These are phyloP conservation scores for Empidonax alnorum DNA, from an alignment of 2,113 vertebrate genomes.

Conservation along the genomic window DNA sequence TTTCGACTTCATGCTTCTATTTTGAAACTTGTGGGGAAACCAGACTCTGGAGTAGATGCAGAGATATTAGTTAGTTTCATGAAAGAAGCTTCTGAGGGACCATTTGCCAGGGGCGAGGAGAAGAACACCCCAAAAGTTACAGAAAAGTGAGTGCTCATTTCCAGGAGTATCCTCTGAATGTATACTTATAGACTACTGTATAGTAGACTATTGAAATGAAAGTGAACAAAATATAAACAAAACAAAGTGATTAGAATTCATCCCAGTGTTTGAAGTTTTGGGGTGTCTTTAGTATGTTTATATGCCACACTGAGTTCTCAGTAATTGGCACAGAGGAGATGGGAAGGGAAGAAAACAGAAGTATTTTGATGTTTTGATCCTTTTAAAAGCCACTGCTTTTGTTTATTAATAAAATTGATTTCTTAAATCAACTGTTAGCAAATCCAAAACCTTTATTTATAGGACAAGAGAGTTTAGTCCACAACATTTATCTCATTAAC, in stretches of 20 bases:
- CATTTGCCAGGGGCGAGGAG: slow-evolving; percentile 95
- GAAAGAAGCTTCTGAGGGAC: slow-evolving; percentile 90
- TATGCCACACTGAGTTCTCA: neutral
- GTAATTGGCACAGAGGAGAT: neutral
- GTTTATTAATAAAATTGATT: neutral
- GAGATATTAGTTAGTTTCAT: slow-evolving; percentile 88
- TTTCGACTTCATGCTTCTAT: slow-evolving; percentile 93
- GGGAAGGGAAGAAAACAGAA: neutral
- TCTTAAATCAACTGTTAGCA: neutral
- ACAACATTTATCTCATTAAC: neutral
- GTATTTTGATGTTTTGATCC: neutral
- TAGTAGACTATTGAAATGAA: neutral
- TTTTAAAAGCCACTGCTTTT: neutral
- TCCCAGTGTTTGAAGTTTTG: neutral
- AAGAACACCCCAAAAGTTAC: slow-evolving; percentile 91
- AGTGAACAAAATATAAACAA: neutral
- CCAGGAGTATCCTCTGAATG: neutral
- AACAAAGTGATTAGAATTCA: neutral
- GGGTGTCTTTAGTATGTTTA: neutral
- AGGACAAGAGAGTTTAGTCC: neutral
- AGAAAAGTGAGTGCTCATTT: slow-evolving; percentile 87
- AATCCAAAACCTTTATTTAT: neutral
- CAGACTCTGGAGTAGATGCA: slow-evolving; percentile 81
- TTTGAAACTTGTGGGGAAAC: slow-evolving; percentile 88
- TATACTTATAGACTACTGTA: neutral